Evolutionary conservation across 1,140 invertebrate species (phyloP), one percentile per base, ranked within the genome.

Genomic region (Trialeurodes vaporariorum): DNA sequence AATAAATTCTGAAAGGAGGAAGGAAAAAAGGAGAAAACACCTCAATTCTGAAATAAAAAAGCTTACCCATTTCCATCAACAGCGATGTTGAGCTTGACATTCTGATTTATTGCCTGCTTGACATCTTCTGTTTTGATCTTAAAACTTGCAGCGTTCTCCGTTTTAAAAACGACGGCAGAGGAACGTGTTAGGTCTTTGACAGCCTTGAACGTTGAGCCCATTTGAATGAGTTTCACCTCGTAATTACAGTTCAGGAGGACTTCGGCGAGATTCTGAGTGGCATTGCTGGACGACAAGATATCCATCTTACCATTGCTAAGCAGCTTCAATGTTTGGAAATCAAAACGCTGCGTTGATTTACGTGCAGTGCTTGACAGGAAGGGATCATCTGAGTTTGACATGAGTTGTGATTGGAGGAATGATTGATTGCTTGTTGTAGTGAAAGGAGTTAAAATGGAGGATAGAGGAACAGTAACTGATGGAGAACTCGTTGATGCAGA

Each of bases 301-400:
- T 83, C 86, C 61, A 82, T 81, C 27, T 81, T 80, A 71, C 81
- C 87, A 75, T 83, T 87, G 74, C 80, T 86, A 59, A 74, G 63
- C 1, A 86, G 77, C 66, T 85, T 83, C 73, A 85, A 84, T 2
- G 85, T 82, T 40, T 85, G 83, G 65, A 86, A 84, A 70, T 86
- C 85, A 67, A 86, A 84, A 70, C 82, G 82, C 61, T 84, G 83
- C 60, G 84, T 81, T 13, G 82, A 80, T 71, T 92, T 89, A 67
- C 90, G 86, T 0, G 89, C 89, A 70, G 87, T 90, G 22, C 89
- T 91, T 0, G 89, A 92, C 22, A 92, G 74, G 0, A 92, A 74
- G 0, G 90, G 90, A 76, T 92, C 90, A 71, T 92, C 89, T 0
- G 90, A 92, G 74, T 91, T 92, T 9, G 89, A 84, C 87, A 92